Percentiles rank a stretch among this genome's conserved stretches.
phyloP scores from a whole-genome alignment of 2,888 invertebrate species.

The Noctua pronuba region DNA sequence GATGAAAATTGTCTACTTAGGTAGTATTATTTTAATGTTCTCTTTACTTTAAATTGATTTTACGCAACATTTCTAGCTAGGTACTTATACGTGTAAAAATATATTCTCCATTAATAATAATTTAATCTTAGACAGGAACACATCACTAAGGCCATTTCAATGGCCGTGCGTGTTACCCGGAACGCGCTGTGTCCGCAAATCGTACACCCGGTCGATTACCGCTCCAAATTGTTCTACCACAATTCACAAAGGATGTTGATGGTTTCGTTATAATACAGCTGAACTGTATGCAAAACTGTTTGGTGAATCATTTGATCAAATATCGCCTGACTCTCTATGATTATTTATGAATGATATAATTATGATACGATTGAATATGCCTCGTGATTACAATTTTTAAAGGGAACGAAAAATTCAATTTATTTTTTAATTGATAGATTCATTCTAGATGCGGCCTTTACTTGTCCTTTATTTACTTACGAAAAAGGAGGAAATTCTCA shows the following conservation, averaged over 20 bases:
- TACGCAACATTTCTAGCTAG: not conserved
- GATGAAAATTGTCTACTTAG: not conserved
- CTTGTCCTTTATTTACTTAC: not conserved
- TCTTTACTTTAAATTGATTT: not conserved
- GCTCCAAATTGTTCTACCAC: slow-evolving; percentile 40
- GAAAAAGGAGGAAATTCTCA: not conserved
- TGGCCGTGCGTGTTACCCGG: slow-evolving; percentile 13
- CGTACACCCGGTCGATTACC: not conserved
- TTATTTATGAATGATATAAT: not conserved
- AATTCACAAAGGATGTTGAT: slow-evolving; percentile 45
- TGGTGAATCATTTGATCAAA: slow-evolving; percentile 10
- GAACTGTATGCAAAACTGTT: slow-evolving; percentile 32
- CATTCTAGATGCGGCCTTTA: not conserved
- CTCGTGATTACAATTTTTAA: not conserved
- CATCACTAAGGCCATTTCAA: slow-evolving; percentile 45
- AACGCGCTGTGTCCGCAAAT: slow-evolving; percentile 7
- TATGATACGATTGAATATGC: not conserved
- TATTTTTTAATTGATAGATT: not conserved
- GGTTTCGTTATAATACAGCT: slow-evolving; percentile 12
- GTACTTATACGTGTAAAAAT: not conserved
- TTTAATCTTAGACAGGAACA: slow-evolving; percentile 31
- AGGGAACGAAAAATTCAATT: not conserved
- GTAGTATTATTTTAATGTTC: not conserved
- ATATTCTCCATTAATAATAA: slow-evolving; percentile 18
- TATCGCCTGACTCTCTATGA: not conserved